Percentiles rank a stretch among this genome's conserved stretches.
phyloP scores from a whole-genome alignment of 2,113 vertebrate genomes.

The Microcebus tavaratra region DNA sequence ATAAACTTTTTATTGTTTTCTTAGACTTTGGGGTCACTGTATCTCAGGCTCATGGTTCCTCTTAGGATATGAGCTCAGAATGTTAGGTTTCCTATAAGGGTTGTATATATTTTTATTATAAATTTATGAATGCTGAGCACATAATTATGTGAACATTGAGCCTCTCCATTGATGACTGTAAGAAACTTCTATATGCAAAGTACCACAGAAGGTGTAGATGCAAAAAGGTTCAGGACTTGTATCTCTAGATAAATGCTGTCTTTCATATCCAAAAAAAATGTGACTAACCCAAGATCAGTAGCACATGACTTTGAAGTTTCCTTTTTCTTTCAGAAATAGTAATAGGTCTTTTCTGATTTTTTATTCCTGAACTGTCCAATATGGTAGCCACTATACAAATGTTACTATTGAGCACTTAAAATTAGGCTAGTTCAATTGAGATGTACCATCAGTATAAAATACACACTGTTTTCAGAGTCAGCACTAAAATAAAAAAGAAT shows the following conservation, averaged over 20 bases:
- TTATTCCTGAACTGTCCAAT: neutral
- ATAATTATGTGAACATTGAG: neutral
- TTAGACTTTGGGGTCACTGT: neutral
- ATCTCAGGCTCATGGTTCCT: neutral
- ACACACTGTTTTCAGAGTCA: conserved; percentile 8
- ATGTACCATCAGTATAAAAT: neutral
- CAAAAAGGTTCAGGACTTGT: neutral
- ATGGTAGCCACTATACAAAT: neutral
- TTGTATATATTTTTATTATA: conserved; percentile 39
- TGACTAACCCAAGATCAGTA: neutral
- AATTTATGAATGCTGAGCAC: neutral
- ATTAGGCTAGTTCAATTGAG: neutral
- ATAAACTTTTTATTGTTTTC: neutral
- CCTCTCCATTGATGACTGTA: neutral
- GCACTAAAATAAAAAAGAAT: neutral
- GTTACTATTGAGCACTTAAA: neutral
- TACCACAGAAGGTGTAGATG: neutral
- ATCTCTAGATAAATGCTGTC: neutral
- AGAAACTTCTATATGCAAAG: neutral
- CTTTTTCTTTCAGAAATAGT: neutral
- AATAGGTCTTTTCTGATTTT: neutral
- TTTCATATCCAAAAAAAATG: neutral
- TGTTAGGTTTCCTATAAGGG: neutral
- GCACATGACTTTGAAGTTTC: neutral
- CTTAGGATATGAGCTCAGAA: neutral